phyloP scores from a whole-genome alignment of 2,888 invertebrate genomes.

The Cybosia mesomella region DNA sequence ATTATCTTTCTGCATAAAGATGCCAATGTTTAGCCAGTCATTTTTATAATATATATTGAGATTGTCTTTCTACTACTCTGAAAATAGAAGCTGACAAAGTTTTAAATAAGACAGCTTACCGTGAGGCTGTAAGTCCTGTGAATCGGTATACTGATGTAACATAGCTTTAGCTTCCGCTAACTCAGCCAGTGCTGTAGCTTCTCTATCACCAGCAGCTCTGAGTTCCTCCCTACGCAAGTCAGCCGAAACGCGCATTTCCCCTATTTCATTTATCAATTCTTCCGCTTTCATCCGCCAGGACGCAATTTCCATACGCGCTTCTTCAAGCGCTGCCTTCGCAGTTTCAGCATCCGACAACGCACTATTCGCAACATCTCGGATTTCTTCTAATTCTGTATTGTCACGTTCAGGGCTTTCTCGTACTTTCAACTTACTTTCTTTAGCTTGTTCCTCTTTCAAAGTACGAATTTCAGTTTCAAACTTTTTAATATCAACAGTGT shows the following conservation, averaged over 20 bases:
- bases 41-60: too few relatives aligned
- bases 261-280: conserved; percentile 70
- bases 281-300: conserved; percentile 76
- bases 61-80: too few relatives aligned
- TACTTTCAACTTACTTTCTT: conserved; percentile 48
- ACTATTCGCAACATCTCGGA: conserved; percentile 60
- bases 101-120: conserved; percentile 57
- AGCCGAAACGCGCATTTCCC: conserved; percentile 70
- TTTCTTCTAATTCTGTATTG: conserved; percentile 74
- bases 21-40: too few relatives aligned
- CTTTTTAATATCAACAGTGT: conserved; percentile 69
- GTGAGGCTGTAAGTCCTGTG: conserved; percentile 75
- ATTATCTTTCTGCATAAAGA: too few relatives aligned
- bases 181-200: conserved; percentile 73
- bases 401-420: conserved; percentile 71
- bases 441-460: conserved; percentile 72
- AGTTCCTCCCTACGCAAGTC: conserved; percentile 75
- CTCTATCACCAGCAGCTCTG: conserved; percentile 70
- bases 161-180: conserved; percentile 75
- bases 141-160: conserved; percentile 72
- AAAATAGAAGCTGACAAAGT: neutral
- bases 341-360: conserved; percentile 67
- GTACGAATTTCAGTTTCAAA: conserved; percentile 67
- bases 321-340: conserved; percentile 70
- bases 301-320: conserved; percentile 64